These are phyloP conservation scores for Loripinus fragilis DNA, from an alignment of 2,888 invertebrate genomes.

Conservation along the genomic window DNA sequence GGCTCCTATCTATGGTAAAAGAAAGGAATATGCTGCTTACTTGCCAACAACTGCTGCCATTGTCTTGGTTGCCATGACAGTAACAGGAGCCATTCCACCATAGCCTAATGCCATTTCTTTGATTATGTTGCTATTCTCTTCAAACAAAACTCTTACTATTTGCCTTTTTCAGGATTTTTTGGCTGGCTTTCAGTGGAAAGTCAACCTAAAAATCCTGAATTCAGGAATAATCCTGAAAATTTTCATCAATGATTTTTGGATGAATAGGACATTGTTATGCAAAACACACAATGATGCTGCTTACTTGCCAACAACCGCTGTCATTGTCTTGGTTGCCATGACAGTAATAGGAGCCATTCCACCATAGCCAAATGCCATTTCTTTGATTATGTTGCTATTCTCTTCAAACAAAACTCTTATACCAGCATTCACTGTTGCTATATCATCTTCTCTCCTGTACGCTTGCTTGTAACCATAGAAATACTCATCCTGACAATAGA, in stretches of 20 bases:
- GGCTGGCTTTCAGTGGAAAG: too few relatives aligned
- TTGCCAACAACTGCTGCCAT: slow-evolving; percentile 85
- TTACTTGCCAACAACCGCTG: slow-evolving; percentile 84
- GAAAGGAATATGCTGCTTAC: too few relatives aligned
- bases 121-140: slow-evolving; percentile 85
- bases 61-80: slow-evolving; percentile 89
- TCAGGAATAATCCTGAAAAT: too few relatives aligned
- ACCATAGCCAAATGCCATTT: slow-evolving; percentile 91
- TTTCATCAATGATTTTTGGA: too few relatives aligned
- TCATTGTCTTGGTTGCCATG: slow-evolving; percentile 88
- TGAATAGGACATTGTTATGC: too few relatives aligned
- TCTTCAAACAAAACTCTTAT: slow-evolving; percentile 88
- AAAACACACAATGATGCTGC: too few relatives aligned
- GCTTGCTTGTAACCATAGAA: slow-evolving; percentile 94
- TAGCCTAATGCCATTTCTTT: slow-evolving; percentile 89
- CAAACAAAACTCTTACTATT: slow-evolving; percentile 89
- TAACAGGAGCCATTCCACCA: slow-evolving; percentile 97
- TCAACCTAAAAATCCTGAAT: too few relatives aligned
- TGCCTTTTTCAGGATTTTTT: too few relatives aligned
- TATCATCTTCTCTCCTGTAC: slow-evolving; percentile 95
- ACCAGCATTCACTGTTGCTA: slow-evolving; percentile 95
- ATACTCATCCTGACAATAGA: slow-evolving; percentile 87
- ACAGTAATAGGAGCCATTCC: slow-evolving; percentile 96
- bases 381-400: slow-evolving; percentile 85
- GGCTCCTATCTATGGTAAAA: too few relatives aligned